Base-by-base conservation (phyloP, 92 coral and sea anemone species). In the Chrysogorgia sp. region DNA sequence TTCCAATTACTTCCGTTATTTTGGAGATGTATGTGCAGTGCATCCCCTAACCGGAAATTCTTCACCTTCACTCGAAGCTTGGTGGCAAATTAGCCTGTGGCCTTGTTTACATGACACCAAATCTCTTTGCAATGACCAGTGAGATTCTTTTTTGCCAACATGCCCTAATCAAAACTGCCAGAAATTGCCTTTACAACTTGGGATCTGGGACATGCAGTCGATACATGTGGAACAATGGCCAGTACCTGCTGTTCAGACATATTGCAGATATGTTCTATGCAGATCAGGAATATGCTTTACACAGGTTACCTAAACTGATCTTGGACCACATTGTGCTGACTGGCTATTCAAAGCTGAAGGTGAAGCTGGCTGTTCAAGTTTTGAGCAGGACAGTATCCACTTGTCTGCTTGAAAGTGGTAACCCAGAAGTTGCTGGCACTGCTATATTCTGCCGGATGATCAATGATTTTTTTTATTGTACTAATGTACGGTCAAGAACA, bases 171-270 rank as follows among this genome's bases (percentile, higher is more conserved):
- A n/a, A n/a, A n/a, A n/a, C n/a, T 32, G 74, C 87, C 40, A 77
- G 87, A 56, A 86, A 86, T 77, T 82, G 87, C 33, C 65, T 86
- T 62, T 35, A 15, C 31, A 68, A 74, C 79, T 86, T 86, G 17
- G 90, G 86, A 50, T 81, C 82, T 74, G 89, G 89, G 20, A 59
- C 32, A 19, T 81, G 86, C 58, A 82, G 86, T 58, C 52, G 70
- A 32, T 58, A 58, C 31, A 70, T 80, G 88, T 88, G 91, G 91
- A 87, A 87, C 71, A 71, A 74, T 59, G 88, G 88, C 0, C 24
- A 29, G 13, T 69, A 71, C 62, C 58, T 84, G 43, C 49, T 84
- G 24, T 84, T 76, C 76, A 81, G 75, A 58, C 85, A 84, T n/a
- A n/a, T 84, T 29, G 65, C 79, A 7, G 61, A 78, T 20, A 40